phyloP scores from a whole-genome alignment of 2,888 invertebrate genomes.

The Entomobrya proxima region DNA sequence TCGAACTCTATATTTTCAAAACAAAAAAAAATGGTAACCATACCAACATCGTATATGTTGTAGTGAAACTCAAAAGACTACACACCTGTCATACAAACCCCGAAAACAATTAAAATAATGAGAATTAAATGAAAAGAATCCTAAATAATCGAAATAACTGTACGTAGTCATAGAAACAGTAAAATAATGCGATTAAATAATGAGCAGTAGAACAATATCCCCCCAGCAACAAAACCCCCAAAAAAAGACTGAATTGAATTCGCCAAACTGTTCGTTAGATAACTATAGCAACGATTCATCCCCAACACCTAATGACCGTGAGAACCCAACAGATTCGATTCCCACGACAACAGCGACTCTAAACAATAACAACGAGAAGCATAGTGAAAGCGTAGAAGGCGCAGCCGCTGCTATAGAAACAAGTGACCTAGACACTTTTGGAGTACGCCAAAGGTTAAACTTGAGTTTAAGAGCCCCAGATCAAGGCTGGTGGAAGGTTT shows the following conservation, averaged over 20 bases:
- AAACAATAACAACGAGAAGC: not conserved
- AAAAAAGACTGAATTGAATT: not conserved
- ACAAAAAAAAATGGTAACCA: not conserved
- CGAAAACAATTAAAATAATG: too few relatives aligned
- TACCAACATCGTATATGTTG: too few relatives aligned
- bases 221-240: not conserved
- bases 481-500: conserved; percentile 87
- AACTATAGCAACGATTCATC: not conserved
- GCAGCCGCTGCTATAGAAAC: not conserved
- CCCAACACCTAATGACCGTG: not conserved
- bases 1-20: not conserved
- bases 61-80: not conserved
- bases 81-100: not conserved
- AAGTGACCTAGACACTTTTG: not conserved
- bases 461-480: too few relatives aligned
- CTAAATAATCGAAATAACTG: not conserved
- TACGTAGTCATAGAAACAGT: too few relatives aligned
- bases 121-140: not conserved
- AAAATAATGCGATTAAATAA: too few relatives aligned
- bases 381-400: not conserved
- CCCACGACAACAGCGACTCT: not conserved
- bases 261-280: not conserved
- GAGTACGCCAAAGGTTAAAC: not conserved
- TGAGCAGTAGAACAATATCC: too few relatives aligned
- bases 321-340: not conserved